Evolutionary conservation across 2,797 vertebrate species (phyloP).

Genomic region (Pseudomugil gertrudae): DNA sequence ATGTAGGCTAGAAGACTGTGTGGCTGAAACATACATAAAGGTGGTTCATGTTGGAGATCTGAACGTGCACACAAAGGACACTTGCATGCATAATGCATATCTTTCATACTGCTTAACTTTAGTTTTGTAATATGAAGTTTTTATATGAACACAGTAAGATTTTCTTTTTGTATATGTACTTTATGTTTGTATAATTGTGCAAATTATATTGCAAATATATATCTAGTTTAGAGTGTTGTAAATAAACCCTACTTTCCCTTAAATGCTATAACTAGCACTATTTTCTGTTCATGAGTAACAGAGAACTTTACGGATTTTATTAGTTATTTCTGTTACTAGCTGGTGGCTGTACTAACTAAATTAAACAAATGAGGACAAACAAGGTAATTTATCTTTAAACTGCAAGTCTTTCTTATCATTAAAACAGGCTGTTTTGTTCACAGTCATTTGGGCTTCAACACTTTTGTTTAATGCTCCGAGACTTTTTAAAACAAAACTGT

Average conservation of each 20-base stretch:
- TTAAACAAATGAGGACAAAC: neutral
- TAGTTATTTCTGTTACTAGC: neutral
- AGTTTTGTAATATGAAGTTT: constrained; percentile 18
- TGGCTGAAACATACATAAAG: constrained; percentile 35
- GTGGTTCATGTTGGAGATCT: constrained; percentile 9
- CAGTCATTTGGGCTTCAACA: constrained; percentile 20
- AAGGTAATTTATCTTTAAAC: constrained; percentile 19
- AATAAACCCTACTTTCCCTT: neutral
- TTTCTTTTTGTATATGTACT: neutral
- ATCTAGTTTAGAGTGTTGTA: constrained; percentile 13
- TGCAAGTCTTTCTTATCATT: constrained; percentile 22
- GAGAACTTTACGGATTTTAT: constrained; percentile 1
- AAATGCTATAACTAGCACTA: neutral
- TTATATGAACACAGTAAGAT: neutral
- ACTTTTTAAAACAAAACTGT: constrained; percentile 39
- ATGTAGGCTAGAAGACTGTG: constrained; percentile 46
- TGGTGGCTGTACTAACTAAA: neutral
- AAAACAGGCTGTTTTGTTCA: constrained; percentile 16
- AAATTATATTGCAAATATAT: constrained; percentile 10
- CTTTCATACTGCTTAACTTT: constrained; percentile 19
- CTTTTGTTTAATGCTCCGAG: constrained; percentile 10
- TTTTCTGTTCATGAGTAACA: neutral
- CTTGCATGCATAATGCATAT: constrained; percentile 14
- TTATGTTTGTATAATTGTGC: constrained; percentile 19
- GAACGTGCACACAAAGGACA: constrained; percentile 14